Conservation (phyloP, 1,140 invertebrate genomes). For the Onthophagus taurus region DNA sequence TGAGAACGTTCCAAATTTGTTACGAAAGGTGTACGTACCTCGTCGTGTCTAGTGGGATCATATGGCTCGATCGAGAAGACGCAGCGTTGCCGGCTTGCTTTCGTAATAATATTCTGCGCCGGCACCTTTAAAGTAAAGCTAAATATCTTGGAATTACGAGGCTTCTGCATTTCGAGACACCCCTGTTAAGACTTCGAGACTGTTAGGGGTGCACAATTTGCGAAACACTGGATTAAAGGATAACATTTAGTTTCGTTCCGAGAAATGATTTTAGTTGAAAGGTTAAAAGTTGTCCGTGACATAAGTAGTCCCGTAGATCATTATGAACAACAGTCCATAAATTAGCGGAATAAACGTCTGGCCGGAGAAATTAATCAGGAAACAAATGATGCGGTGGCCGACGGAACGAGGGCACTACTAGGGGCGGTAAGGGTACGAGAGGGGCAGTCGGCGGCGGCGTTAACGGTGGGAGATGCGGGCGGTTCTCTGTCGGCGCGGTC, state of each 20-base stretch:
- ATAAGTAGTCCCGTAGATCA: slow-evolving; percentile 15
- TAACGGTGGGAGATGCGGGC: slow-evolving; percentile 16
- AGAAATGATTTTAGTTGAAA: no score
- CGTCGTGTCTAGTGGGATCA: no score
- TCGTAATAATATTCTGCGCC: no score
- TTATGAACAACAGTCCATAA: slow-evolving; percentile 31
- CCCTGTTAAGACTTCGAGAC: slow-evolving; percentile 1
- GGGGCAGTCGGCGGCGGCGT: slow-evolving; percentile 4
- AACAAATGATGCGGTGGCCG: slow-evolving; percentile 31
- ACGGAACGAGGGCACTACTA: slow-evolving; percentile 5
- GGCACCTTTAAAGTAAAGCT: no score
- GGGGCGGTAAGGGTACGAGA: background rate
- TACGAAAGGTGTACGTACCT: no score
- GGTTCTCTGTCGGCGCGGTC: no score
- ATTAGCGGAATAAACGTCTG: slow-evolving; percentile 34
- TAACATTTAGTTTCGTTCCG: no score
- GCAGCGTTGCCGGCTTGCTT: no score
- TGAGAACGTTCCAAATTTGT: no score
- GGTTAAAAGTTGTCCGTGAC: no score
- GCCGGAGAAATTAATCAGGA: slow-evolving; percentile 33
- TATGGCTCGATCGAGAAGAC: no score
- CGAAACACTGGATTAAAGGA: background rate
- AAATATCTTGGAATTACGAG: no score
- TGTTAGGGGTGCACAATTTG: background rate
- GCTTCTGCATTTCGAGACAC: slow-evolving; percentile 1